phyloP scores from a whole-genome alignment of 2,888 invertebrate genomes.

The Heteromurus nitidus region DNA sequence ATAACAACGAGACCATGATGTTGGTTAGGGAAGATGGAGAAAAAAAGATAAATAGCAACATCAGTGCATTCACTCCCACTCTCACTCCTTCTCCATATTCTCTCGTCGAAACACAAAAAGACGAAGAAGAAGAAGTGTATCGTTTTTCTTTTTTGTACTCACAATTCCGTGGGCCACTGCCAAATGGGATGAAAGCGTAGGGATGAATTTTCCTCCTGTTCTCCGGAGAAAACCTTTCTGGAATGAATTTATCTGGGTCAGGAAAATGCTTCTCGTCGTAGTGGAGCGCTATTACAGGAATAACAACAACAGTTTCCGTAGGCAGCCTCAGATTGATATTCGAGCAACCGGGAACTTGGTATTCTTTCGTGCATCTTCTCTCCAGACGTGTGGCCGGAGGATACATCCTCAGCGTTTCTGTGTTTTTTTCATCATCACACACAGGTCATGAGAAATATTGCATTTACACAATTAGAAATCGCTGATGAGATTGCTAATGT shows the following conservation, averaged over 20 bases:
- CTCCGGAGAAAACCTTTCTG: conserved; percentile 53
- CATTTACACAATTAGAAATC: conserved; percentile 52
- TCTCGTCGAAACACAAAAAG: background rate
- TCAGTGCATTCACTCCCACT: conserved; percentile 20
- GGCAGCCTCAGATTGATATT: conserved; percentile 47
- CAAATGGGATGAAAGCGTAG: conserved; percentile 65
- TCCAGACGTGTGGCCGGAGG: conserved; percentile 53
- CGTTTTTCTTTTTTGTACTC: conserved; percentile 13
- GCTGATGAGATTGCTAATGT: conserved; percentile 47
- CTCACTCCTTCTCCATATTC: background rate
- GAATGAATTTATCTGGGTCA: conserved; percentile 65
- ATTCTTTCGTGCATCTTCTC: conserved; percentile 50
- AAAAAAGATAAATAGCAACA: conserved; percentile 42
- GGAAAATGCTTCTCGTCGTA: conserved; percentile 64
- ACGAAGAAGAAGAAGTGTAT: background rate
- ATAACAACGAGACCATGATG: too few relatives aligned
- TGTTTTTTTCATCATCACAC: conserved; percentile 9
- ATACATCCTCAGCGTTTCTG: conserved; percentile 55
- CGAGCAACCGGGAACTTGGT: conserved; percentile 10
- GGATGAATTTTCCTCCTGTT: conserved; percentile 60
- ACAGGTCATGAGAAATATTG: conserved; percentile 26
- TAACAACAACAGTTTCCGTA: conserved; percentile 44
- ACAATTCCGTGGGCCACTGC: conserved; percentile 63
- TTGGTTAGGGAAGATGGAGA: conserved; percentile 7
- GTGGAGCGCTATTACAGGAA: conserved; percentile 62